Percentiles rank a stretch among this genome's conserved stretches.
phyloP scores from a whole-genome alignment of 2,888 invertebrate species.

The Drosophila vallismaia region DNA sequence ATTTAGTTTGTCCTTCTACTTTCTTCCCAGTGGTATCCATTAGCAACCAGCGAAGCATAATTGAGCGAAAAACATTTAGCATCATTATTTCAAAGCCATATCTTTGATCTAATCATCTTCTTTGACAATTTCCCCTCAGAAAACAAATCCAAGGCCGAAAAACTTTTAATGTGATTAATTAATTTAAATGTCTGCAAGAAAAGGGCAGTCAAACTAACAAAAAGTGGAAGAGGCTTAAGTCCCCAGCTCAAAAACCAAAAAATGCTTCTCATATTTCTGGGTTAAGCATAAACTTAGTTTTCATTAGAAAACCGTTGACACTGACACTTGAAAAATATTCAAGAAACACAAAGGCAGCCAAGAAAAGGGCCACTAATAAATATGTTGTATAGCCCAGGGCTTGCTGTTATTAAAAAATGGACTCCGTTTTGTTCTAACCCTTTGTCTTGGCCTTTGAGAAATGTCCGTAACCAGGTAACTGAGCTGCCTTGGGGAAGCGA shows the following conservation, averaged over 20 bases:
- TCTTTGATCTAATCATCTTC: conserved; percentile 74
- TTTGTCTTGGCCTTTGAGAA: conserved; percentile 53
- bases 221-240: background rate
- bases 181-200: conserved; percentile 55
- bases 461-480: conserved; percentile 55
- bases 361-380: conserved; percentile 23
- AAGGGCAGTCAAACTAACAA: conserved; percentile 1
- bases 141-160: conserved; percentile 23
- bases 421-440: background rate
- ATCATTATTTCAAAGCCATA: conserved; percentile 66
- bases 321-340: conserved; percentile 70
- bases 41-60: conserved; percentile 63
- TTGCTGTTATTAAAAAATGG: conserved; percentile 1
- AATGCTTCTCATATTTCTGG: conserved; percentile 3
- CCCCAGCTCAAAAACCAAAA: background rate
- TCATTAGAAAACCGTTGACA: conserved; percentile 52
- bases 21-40: conserved; percentile 36
- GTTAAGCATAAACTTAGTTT: conserved; percentile 2
- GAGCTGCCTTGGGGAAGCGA: background rate
- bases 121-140: conserved; percentile 57
- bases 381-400: conserved; percentile 33
- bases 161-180: conserved; percentile 73
- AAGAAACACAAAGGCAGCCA: conserved; percentile 4
- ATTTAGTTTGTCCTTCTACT: background rate
- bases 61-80: conserved; percentile 69